These are phyloP conservation scores for Xiphias gladius DNA, from an alignment of 2,113 vertebrate genomes.

Conservation along the genomic window DNA sequence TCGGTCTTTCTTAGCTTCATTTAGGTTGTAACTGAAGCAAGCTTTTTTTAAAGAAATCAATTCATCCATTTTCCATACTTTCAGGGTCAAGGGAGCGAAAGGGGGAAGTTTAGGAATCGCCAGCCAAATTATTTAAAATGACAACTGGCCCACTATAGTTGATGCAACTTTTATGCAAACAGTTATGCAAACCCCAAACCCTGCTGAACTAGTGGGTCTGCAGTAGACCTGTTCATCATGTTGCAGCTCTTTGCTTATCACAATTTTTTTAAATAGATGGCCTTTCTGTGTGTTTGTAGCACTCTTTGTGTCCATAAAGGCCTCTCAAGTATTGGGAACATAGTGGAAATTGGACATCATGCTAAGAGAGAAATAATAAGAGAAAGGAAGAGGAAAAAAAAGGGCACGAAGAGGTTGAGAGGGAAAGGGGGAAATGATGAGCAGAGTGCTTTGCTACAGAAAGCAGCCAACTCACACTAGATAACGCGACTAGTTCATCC, in stretches of 20 bases:
- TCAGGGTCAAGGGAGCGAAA: background rate
- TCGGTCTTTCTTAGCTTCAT: background rate
- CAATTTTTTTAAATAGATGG: background rate
- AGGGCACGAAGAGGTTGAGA: background rate
- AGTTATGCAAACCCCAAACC: slow-evolving; percentile 20
- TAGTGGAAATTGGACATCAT: background rate
- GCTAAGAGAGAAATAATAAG: background rate
- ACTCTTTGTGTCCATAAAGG: background rate
- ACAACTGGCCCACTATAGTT: background rate
- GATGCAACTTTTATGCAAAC: slow-evolving; percentile 35
- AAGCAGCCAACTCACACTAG: background rate
- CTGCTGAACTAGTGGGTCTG: background rate
- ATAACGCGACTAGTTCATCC: background rate
- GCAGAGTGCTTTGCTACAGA: background rate
- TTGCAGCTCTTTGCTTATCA: slow-evolving; percentile 5
- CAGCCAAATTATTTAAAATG: background rate
- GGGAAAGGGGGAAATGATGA: background rate
- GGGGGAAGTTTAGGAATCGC: background rate
- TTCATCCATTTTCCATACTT: background rate
- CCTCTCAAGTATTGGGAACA: background rate
- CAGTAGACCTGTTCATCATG: slow-evolving; percentile 6
- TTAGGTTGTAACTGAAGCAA: background rate
- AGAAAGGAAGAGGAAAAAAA: slow-evolving; percentile 1
- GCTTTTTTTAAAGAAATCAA: background rate
- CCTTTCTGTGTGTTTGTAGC: background rate